Evolutionary conservation across 2,888 invertebrate genomes (phyloP), one percentile per base, ranked within the genome.

Genomic region (Tenthredo scrophulariae): DNA sequence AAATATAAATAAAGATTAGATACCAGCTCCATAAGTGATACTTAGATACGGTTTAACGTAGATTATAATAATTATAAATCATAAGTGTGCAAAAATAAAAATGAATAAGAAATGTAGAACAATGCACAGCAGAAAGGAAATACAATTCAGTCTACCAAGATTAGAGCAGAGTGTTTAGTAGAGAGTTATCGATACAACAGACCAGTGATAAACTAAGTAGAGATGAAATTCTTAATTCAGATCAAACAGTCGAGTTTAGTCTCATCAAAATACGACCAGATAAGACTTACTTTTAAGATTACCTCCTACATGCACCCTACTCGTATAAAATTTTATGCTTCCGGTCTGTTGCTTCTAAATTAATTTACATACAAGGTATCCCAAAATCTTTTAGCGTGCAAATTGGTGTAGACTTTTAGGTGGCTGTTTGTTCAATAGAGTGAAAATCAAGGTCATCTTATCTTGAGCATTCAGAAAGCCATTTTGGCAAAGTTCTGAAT

Each of bases 1-100:
- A 92, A 89, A 92, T 91, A 92, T 92, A 92, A 92, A 92, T 91
- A 92, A 92, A 93, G 89, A 89, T 91, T 89, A 67, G 86, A 89
- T 88, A 90, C 91, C 90, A 91, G 86, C 89, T 89, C 91, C 91
- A 85, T 89, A 88, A 90, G 62, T 62, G 77, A 54, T 77, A 74
- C 43, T 62, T 62, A 40, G 37, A 62, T 80, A 62, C 62, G 80
- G 40, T 80, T 22, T 22, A 37, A 62, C 62, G 40, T 58, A 62
- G 58, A 62, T 74, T 29, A 85, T 79, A 79, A 85, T 79, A 72
- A 84, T 26, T 65, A 83, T 87, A 87, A 89, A 88, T 86, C 87
- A 87, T 89, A 89, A 89, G 89, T 89, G 88, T 88, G 86, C 86
- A 86, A 89, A 87, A 86, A 85, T 86, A 88, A 88, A 85, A 86